These are phyloP conservation scores for Lophura nycthemera DNA, from an alignment of 2,113 vertebrate species.

Conservation along the genomic window DNA sequence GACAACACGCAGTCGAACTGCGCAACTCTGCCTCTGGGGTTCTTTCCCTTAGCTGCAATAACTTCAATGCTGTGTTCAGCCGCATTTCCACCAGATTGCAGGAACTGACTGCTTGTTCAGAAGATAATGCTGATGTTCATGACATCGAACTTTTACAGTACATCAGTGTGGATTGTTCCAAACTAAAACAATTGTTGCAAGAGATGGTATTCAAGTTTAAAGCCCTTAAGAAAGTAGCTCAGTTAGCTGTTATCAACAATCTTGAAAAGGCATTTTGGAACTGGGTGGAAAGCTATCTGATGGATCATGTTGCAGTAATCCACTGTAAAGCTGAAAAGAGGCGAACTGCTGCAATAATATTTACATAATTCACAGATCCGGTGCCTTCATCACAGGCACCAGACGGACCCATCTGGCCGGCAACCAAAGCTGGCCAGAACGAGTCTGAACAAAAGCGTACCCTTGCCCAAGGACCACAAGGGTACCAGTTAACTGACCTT, in stretches of 20 bases:
- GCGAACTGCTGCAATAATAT: too few species aligned
- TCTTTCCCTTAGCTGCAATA: constrained; percentile 98
- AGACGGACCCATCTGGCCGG: too few species aligned
- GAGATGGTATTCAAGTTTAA: constrained; percentile 98
- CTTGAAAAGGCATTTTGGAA: constrained; percentile 89
- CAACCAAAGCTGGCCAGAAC: too few species aligned
- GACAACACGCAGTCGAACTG: constrained; percentile 76
- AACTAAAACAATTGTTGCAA: constrained; percentile 94
- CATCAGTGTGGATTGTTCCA: constrained; percentile 96
- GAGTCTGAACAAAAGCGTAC: too few species aligned
- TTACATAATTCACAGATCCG: too few species aligned
- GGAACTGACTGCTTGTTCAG: constrained; percentile 95
- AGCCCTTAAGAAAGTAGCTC: constrained; percentile 96
- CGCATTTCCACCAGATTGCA: constrained; percentile 98
- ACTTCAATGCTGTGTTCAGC: constrained; percentile 98
- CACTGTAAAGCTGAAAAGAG: too few species aligned
- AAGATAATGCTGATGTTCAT: constrained; percentile 97
- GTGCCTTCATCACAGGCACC: too few species aligned
- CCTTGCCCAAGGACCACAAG: too few species aligned
- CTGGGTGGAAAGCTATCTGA: too few species aligned
- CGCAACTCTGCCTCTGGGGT: constrained; percentile 94
- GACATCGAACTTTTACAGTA: constrained; percentile 98
- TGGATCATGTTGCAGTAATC: too few species aligned
- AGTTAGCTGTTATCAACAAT: constrained; percentile 96
- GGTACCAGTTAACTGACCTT: too few species aligned